Base-by-base conservation (phyloP, 2,113 vertebrate species). In the Cebidichthys violaceus region DNA sequence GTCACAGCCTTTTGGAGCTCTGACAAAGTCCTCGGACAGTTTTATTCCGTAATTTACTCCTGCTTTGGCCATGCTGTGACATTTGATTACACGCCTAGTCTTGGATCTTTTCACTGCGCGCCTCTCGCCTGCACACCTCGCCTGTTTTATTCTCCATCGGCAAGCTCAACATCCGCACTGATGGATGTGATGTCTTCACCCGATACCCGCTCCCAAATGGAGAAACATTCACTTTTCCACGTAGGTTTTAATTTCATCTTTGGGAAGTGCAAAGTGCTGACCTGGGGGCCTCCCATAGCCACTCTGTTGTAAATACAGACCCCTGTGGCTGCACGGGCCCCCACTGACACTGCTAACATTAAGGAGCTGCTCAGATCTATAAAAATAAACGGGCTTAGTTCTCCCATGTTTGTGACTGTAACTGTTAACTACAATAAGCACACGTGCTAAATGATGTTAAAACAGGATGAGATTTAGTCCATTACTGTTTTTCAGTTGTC, bases 41-140 rank as follows among this genome's bases (percentile, higher is more conserved):
- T 93, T 94, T 92, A 92, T 91, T 92, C 75, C 18, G 67, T 88
- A 77, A 92, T 92, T 92, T 93, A 90, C 86, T 87, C 73, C 68
- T 75, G 85, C 82, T 80, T 84, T 82, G 68, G 90, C 75, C 85
- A 47, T 47, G 22, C 85, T 79, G 90, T 89, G 90, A 85, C 85
- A 90, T 93, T 84, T 81, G 87, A 92, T 93, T 93, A 91, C 86
- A 90, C 77, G 89, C 81, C 66, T 84, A 33, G 77, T 90, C 86
- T 90, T 82, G 79, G 90, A 90, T 92, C 88, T 91, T 83, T 87
- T 88, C 39, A 39, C 68, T 86, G 81, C 31, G 83, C 65, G 77
- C 75, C 83, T 79, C 87, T 85, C 27, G 81, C 76, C 81, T 70
- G 69, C 70, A 65, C 77, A 27, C 60, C 75, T 18, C 0, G 6